phyloP scores from a whole-genome alignment of 1,140 invertebrate species.

The Ceratina japonica region DNA sequence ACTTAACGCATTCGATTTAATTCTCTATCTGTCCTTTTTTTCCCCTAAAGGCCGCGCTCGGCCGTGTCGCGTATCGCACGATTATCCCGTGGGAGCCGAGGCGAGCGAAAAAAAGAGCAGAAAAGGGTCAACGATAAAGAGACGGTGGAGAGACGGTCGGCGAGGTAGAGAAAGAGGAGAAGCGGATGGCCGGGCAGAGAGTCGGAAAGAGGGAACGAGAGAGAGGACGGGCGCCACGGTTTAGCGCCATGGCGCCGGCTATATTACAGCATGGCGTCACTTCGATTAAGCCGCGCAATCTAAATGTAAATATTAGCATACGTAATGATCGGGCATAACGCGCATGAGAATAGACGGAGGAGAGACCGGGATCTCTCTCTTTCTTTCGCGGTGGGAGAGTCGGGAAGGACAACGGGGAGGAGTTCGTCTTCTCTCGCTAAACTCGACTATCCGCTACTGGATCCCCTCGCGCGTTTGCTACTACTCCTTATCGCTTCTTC shows the following conservation, averaged over 20 bases:
- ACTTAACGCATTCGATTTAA: neutral
- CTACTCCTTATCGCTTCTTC: too few relatives aligned
- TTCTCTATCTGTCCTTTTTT: too few relatives aligned
- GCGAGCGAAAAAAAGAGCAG: conserved; percentile 1
- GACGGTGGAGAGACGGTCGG: neutral
- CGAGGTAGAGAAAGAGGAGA: conserved; percentile 16
- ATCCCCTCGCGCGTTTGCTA: too few relatives aligned
- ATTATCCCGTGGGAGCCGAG: conserved; percentile 24
- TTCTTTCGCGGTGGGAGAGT: conserved; percentile 17
- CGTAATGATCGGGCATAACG: conserved; percentile 73
- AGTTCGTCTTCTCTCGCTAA: neutral
- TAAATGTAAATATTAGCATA: conserved; percentile 79
- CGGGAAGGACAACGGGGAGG: conserved; percentile 3
- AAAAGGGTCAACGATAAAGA: conserved; percentile 32
- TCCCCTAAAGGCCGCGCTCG: too few relatives aligned
- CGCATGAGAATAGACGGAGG: conserved; percentile 63
- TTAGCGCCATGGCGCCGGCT: conserved; percentile 77
- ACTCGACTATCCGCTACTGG: too few relatives aligned
- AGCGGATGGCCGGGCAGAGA: neutral
- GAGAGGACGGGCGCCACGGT: conserved; percentile 69
- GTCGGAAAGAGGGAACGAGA: conserved; percentile 15
- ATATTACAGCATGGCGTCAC: conserved; percentile 77
- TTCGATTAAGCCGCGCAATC: conserved; percentile 77
- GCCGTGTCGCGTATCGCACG: too few relatives aligned
- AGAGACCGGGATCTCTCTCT: conserved; percentile 22